Percentiles rank a stretch among this genome's conserved stretches.
These are phyloP conservation scores for Oreochromis aureus DNA, from an alignment of 2,113 vertebrate genomes.

Conservation along the genomic window DNA sequence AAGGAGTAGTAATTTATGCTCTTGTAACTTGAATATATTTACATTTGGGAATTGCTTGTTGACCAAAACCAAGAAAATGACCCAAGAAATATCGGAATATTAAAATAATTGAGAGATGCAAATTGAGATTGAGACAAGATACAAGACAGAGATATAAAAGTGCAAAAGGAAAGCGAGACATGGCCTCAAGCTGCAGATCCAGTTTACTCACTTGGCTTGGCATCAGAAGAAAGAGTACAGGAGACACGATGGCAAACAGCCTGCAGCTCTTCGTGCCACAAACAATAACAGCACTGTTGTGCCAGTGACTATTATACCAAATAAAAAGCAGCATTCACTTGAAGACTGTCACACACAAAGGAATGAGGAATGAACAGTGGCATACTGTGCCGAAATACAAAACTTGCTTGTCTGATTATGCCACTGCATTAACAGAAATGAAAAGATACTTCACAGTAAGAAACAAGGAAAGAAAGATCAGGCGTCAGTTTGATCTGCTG, in stretches of 20 bases:
- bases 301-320: neutral
- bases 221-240: neutral
- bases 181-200: neutral
- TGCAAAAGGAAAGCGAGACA: neutral
- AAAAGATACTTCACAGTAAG: neutral
- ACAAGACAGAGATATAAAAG: neutral
- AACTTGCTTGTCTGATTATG: neutral
- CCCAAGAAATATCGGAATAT: neutral
- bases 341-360: neutral
- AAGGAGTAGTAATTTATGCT: neutral
- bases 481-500: neutral
- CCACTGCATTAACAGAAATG: fast-evolving
- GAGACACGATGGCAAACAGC: neutral
- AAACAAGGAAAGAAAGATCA: neutral
- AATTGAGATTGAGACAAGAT: neutral
- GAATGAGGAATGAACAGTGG: neutral
- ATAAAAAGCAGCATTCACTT: neutral
- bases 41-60: neutral
- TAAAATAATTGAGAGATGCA: fast-evolving
- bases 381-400: neutral
- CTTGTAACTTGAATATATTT: neutral
- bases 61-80: neutral
- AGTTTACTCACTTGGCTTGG: neutral
- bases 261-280: neutral
- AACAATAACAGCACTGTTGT: neutral